Conservation (phyloP, 2,797 vertebrate genomes). For the Lutjanus campechanus region DNA sequence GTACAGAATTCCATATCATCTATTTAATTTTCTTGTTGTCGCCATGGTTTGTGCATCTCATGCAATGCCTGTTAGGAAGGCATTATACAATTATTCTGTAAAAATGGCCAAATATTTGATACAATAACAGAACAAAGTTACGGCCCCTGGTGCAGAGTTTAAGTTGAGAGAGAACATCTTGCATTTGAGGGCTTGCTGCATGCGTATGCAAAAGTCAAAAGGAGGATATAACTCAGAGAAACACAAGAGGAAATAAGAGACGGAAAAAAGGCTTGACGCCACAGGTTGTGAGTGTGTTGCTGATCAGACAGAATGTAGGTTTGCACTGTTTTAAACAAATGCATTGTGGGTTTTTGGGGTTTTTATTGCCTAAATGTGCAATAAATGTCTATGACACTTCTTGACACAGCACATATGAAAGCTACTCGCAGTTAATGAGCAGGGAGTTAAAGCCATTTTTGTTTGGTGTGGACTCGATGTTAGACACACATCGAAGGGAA, state of each 20-base stretch:
- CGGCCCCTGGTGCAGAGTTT: neutral
- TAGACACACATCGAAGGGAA: neutral
- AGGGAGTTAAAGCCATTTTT: neutral
- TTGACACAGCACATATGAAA: neutral
- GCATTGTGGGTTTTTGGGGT: no score
- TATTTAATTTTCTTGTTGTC: neutral
- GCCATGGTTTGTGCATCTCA: no score
- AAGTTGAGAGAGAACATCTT: neutral
- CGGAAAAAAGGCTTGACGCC: neutral
- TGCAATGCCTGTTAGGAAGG: neutral
- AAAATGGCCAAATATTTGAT: neutral
- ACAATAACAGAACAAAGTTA: neutral
- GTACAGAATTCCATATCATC: neutral
- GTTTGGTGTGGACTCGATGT: neutral
- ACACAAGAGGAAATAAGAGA: neutral
- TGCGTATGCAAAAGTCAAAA: neutral
- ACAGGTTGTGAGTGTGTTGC: neutral
- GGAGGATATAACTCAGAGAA: neutral
- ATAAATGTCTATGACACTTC: neutral
- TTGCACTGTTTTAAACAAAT: neutral
- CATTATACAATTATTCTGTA: neutral
- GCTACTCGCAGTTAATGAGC: neutral
- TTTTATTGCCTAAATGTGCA: neutral
- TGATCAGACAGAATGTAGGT: neutral
- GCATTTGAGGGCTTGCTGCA: neutral